Base-by-base conservation (phyloP, 53 echinoderm and acorn worm genomes). In the Echinarachnius parma region DNA sequence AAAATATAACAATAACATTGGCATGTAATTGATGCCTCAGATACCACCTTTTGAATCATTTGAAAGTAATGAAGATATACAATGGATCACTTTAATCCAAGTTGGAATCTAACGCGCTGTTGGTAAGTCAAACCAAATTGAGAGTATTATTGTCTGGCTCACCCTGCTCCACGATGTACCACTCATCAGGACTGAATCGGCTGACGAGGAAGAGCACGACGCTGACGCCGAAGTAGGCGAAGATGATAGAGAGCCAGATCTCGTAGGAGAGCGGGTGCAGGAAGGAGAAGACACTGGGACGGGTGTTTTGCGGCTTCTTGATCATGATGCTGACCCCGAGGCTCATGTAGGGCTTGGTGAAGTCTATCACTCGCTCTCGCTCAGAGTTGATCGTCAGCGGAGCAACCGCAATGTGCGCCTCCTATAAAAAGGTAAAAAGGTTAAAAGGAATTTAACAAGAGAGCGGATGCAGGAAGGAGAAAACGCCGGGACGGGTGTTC, bases 301-400 rank as follows among this genome's bases (percentile, higher is more conserved):
- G 85, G 39, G 91, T 87, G 52, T 85, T 88, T 72, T 88, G 79
- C 0, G 98, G 98, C 20, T 96, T 96, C 80, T 96, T 96, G 53
- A 96, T 88, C 91, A 91, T 96, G 47, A 96, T 91, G 77, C 98
- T 96, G 65, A 96, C 91, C 0, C 98, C 98, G 5, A 96, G 78
- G 29, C 84, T 87, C 98, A 96, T 96, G 83, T 78, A 91, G 34
- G 98, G 98, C 62, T 91, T 96, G 34, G 98, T 96, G 62, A 96
- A 96, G 69, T 91, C 88, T 14, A 96, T 91, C 9, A 88, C 85
- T 14, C 82, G 61, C 67, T 96, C 98, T 25, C 98, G 88, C 4
- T 87, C 82, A 0, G 98, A 82, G 48, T 61, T 96, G 59, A 96
- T 96, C 0, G 98, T 96, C 31, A 96, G 57, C 3, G 98, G 88